These are phyloP conservation scores for Canis aureus DNA, from an alignment of 2,113 vertebrate genomes.

Conservation along the genomic window DNA sequence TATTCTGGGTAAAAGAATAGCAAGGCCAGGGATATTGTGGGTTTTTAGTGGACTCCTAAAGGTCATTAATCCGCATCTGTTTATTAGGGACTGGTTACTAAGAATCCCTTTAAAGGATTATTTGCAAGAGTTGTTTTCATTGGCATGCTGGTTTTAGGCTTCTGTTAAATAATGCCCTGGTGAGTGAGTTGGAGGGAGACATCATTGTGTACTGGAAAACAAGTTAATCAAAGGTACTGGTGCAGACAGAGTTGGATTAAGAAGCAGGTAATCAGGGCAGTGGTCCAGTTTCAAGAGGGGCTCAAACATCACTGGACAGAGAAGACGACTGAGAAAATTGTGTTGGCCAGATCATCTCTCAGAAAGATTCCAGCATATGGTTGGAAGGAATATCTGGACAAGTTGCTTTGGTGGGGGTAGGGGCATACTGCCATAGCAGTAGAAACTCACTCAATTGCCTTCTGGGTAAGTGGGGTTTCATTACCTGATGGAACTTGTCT, in stretches of 20 bases:
- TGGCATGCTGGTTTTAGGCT: conserved; percentile 37
- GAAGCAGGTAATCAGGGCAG: conserved; percentile 3
- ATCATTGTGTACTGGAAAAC: conserved; percentile 5
- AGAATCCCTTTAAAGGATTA: conserved; percentile 64
- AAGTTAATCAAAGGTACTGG: background rate
- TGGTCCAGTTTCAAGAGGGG: conserved; percentile 23
- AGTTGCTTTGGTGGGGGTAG: background rate
- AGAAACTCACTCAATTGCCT: background rate
- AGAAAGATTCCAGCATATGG: background rate
- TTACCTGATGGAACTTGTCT: background rate
- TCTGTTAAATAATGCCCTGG: conserved; percentile 57
- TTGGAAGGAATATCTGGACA: background rate
- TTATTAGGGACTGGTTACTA: conserved; percentile 49
- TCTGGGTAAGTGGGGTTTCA: background rate
- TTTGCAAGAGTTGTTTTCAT: conserved; percentile 65
- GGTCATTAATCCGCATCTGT: conserved; percentile 38
- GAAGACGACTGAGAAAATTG: background rate
- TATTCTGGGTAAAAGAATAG: background rate
- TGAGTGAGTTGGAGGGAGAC: conserved; percentile 19
- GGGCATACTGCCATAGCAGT: accelerated
- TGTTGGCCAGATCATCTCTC: background rate
- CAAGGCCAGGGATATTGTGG: background rate
- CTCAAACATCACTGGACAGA: conserved; percentile 30
- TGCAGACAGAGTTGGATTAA: conserved; percentile 18
- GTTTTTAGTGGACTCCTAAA: background rate